phyloP scores from a whole-genome alignment of 2,797 vertebrate species.

The Phataginus tricuspis region DNA sequence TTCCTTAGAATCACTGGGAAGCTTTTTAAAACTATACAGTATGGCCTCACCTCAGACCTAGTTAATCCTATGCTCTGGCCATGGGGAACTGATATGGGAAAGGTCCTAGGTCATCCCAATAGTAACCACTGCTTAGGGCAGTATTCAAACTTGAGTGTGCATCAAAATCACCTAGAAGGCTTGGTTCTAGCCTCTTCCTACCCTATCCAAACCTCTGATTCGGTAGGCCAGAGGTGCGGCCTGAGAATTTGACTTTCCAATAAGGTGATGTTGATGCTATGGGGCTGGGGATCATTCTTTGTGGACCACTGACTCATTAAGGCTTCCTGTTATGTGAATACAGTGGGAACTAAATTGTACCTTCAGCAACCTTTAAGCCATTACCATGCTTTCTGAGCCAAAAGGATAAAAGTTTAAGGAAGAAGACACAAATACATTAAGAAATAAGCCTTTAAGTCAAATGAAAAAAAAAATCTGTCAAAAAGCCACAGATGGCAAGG shows the following conservation, averaged over 20 bases:
- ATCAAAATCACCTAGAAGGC: not conserved
- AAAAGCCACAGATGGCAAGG: not conserved
- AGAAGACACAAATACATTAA: constrained; percentile 21
- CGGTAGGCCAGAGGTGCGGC: not conserved
- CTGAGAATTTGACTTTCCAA: constrained; percentile 21
- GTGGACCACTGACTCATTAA: not conserved
- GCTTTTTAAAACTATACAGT: not conserved
- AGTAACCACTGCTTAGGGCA: not conserved
- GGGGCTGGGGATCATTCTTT: not conserved
- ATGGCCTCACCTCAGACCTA: not conserved
- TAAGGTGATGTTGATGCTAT: not conserved
- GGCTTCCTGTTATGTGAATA: not conserved
- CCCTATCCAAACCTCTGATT: not conserved
- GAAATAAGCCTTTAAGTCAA: constrained; percentile 27
- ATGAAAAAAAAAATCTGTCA: not conserved
- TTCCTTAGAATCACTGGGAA: not conserved
- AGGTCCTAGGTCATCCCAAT: not conserved
- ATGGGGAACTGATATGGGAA: not conserved
- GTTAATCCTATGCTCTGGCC: constrained; percentile 32
- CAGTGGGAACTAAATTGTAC: not conserved
- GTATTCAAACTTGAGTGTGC: not conserved
- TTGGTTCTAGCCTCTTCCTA: not conserved
- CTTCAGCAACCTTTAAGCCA: not conserved
- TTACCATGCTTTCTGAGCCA: not conserved
- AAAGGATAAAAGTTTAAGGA: constrained; percentile 11